Conservation (phyloP, 2,113 vertebrate genomes). For the Formicarius rufipectus region DNA sequence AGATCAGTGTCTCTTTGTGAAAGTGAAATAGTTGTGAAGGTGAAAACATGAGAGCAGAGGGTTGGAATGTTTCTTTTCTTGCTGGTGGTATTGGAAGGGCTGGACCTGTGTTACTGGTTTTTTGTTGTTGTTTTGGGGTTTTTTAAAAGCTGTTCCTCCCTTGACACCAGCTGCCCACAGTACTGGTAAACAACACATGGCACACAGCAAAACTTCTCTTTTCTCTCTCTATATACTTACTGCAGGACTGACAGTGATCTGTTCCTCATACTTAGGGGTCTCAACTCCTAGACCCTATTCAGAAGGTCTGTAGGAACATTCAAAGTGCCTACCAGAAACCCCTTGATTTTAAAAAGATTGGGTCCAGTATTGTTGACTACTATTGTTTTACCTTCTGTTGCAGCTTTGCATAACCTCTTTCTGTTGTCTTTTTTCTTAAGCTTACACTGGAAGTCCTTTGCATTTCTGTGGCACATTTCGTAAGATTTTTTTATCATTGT, state of each 20-base stretch:
- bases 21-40: neutral
- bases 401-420: neutral
- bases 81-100: neutral
- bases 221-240: neutral
- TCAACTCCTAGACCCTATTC: neutral
- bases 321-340: neutral
- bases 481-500: neutral
- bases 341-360: neutral
- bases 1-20: neutral
- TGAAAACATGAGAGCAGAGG: neutral
- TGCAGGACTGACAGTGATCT: neutral
- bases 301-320: neutral
- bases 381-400: neutral
- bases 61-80: neutral
- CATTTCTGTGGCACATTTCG: neutral
- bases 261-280: neutral
- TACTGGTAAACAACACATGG: neutral
- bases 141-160: neutral
- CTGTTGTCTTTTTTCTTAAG: neutral
- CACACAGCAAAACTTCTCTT: neutral
- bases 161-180: neutral
- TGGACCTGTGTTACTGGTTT: neutral
- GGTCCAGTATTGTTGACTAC: neutral
- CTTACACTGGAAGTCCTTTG: neutral
- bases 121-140: neutral